Base-by-base conservation (phyloP, 1,140 invertebrate species). In the Eumaeus atala region DNA sequence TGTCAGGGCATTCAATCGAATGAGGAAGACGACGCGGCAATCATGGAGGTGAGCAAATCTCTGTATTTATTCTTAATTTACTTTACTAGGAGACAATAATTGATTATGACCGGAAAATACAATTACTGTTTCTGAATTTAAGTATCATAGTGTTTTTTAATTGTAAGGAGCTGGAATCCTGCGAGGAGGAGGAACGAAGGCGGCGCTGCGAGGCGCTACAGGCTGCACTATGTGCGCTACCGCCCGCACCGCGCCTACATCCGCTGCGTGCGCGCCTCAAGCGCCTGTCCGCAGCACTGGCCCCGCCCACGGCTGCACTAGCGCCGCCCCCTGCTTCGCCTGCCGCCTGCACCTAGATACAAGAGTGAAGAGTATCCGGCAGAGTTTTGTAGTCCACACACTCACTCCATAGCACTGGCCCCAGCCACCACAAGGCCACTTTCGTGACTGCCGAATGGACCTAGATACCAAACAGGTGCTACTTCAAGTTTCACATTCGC, bases 21-120 rank as follows among this genome's bases (percentile, higher is more conserved):
- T 82, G 82, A 85, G 66, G 75, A 77, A 16, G 82, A 85, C 38
- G 74, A 83, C 28, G 55, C 77, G 44, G 67, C 80, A 53, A 58
- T 71, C 28, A 57, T 84, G 54, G 79, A 85, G 34, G 51, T 53
- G 16, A 44, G 38, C 9, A 37, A 10, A 34, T 37, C n/a, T 28
- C 21, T 6, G 21, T 28, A 28, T 28, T 28, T n/a, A n/a, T 28
- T 28, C 21, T 2, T 3, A 28, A 28, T 28, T 28, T 3, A 28
- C 2, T 28, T 28, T 28, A 28, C 21, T 3, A 2, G 6, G 21
- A 6, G 21, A 28, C 2, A 6, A 28, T 28, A 28, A 28, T 28
- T 28, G 6, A 28, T 28, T 28, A 28, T 28, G 6, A 3, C 21
- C 21, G 6, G 21, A 28, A 28, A 28, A 28, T 6, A 28, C 21